A percentile compares a stretch with the other conserved stretches of the same genome.
Evolutionary conservation across 2,113 vertebrate genomes (phyloP).

Genomic region (Tonatia bakeri): DNA sequence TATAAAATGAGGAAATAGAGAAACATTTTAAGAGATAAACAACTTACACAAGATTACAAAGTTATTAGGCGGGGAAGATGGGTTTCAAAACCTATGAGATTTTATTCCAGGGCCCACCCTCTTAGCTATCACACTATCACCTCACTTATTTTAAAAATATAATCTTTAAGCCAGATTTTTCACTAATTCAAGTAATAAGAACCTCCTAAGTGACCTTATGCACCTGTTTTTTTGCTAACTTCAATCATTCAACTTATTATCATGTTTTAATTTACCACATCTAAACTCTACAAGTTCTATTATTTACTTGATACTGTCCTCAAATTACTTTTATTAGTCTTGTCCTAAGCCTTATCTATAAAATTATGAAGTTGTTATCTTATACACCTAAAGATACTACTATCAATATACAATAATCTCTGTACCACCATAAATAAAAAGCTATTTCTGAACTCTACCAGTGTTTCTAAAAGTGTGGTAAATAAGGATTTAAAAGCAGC

Average conservation of each 20-base stretch:
- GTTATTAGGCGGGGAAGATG: background rate
- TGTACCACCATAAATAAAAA: conserved; percentile 8
- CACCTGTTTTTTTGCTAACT: background rate
- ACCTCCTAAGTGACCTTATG: background rate
- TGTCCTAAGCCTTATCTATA: background rate
- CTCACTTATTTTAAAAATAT: background rate
- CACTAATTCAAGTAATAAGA: background rate
- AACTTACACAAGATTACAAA: conserved; percentile 21
- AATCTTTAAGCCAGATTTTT: conserved; percentile 22
- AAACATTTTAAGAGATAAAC: background rate
- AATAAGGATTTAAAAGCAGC: conserved; percentile 9
- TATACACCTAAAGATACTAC: background rate
- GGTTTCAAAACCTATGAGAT: conserved; percentile 22
- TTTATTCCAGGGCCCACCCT: background rate
- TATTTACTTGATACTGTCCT: background rate
- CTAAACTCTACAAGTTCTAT: background rate
- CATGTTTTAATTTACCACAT: background rate
- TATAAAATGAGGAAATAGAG: background rate
- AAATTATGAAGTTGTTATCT: background rate
- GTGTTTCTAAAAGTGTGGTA: background rate
- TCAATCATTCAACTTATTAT: background rate
- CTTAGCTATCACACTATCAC: background rate
- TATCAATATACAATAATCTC: background rate
- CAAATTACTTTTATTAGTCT: background rate
- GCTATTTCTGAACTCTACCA: conserved; percentile 5